Evolutionary conservation across 2,113 vertebrate species (phyloP), one percentile per base, ranked within the genome.

Genomic region (Montifringilla adamsi): DNA sequence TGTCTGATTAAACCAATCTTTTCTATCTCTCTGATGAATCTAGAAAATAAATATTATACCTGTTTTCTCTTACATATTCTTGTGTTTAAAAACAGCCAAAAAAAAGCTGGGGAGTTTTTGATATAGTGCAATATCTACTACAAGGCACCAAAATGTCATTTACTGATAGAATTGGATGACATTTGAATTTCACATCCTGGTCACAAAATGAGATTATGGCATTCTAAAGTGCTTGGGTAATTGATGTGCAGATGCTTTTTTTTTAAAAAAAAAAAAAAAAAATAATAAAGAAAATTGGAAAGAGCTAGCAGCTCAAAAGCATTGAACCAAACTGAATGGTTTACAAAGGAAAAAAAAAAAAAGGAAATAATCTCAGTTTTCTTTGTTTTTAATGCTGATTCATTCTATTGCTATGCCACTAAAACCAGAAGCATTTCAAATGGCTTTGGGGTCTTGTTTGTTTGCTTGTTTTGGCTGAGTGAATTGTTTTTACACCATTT

Each of bases 131-230:
- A 26, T 56, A 68, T 68, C 39, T 56, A 84, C 49, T 37, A 90
- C 31, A 84, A 70, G 66, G 15, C 37, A 89, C 17, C 20, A 33
- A 52, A 90, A 81, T 90, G 83, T 75, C 58, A 91, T 76, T 87
- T 83, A 73, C 58, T 84, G 76, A 72, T 64, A 49, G 44, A 92
- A 93, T 26, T 64, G 85, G 56, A 89, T 96, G 88, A 75, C 76
- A 95, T 92, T 94, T 92, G 79, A 72, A 58, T 87, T 95, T 96
- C 83, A 93, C 52, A 56, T 87, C 60, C 83, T 58, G 77, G 92
- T 70, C 87, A 80, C 75, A 93, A 88, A 90, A 92, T 86, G 85
- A 90, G 90, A 92, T 88, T 84, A 78, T 37, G 47, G 52, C 55
- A 70, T 92, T 91, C 75, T 70, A 76, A 93, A 95, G 72, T 63